These are phyloP conservation scores for Takifugu ocellatus DNA, from an alignment of 2,797 vertebrate genomes.

Conservation along the genomic window DNA sequence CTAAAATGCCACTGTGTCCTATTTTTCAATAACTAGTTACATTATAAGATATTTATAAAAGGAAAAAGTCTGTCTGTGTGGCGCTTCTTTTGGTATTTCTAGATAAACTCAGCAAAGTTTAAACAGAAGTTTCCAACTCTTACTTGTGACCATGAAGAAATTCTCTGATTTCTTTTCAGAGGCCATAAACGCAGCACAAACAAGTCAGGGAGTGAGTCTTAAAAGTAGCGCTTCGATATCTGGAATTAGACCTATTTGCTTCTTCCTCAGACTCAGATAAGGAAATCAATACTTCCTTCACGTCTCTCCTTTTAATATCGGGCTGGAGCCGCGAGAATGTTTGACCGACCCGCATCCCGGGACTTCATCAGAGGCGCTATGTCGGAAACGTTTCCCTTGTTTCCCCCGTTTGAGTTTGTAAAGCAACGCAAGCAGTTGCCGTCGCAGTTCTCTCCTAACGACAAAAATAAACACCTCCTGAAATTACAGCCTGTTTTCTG, in stretches of 20 bases:
- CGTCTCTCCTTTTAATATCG: neutral
- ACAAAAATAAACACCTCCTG: no score
- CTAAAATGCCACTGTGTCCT: neutral
- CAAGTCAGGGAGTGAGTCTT: neutral
- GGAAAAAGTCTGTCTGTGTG: slow-evolving; percentile 1
- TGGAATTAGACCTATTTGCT: neutral
- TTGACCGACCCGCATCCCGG: no score
- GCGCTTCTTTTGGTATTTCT: neutral
- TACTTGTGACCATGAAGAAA: slow-evolving; percentile 2
- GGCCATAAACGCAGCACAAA: neutral
- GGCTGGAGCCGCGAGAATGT: neutral
- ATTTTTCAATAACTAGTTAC: slow-evolving; percentile 21
- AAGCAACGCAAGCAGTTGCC: no score
- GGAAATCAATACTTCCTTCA: slow-evolving; percentile 1
- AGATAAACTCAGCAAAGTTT: slow-evolving; percentile 3
- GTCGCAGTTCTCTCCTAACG: no score
- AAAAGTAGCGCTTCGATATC: neutral
- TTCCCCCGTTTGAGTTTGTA: no score
- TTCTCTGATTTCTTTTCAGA: neutral
- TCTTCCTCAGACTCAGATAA: neutral
- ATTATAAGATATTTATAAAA: slow-evolving; percentile 6
- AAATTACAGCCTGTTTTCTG: no score
- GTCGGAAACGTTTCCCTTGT: no score
- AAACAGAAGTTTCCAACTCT: neutral
- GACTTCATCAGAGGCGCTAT: no score